These are phyloP conservation scores for Morbakka virulenta DNA, from an alignment of 30 jellyfish, hydroid and myxozoan genomes.

Conservation along the genomic window DNA sequence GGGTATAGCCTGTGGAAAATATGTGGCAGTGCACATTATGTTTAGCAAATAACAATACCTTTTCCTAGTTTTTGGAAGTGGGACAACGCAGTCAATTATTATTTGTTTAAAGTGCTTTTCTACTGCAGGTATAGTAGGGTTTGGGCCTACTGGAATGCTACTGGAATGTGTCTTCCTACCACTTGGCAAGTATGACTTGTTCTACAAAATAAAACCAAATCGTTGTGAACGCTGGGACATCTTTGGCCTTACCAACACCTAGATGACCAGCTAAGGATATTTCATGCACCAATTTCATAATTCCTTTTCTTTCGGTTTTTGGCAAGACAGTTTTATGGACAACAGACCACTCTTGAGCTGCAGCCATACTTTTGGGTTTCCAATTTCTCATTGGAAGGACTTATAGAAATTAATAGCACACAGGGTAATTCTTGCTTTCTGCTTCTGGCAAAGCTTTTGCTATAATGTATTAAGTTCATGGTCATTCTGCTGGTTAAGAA, in stretches of 20 bases:
- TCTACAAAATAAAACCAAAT: background rate
- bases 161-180: background rate
- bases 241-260: background rate
- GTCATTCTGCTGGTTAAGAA: background rate
- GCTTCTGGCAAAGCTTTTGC: background rate
- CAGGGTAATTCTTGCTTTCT: background rate
- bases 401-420: background rate
- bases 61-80: background rate
- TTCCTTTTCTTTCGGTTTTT: background rate
- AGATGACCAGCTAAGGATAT: background rate
- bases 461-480: background rate
- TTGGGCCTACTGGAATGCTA: background rate
- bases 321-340: background rate
- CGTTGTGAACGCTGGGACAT: background rate
- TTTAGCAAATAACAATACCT: background rate
- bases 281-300: background rate
- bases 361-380: background rate
- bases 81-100: background rate
- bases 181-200: background rate
- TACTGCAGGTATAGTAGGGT: background rate
- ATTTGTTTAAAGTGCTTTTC: background rate
- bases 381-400: background rate
- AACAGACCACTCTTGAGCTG: background rate
- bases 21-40: background rate
- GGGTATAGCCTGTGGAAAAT: background rate